These are phyloP conservation scores for Cydia amplana DNA, from an alignment of 1,140 invertebrate species.

Conservation along the genomic window DNA sequence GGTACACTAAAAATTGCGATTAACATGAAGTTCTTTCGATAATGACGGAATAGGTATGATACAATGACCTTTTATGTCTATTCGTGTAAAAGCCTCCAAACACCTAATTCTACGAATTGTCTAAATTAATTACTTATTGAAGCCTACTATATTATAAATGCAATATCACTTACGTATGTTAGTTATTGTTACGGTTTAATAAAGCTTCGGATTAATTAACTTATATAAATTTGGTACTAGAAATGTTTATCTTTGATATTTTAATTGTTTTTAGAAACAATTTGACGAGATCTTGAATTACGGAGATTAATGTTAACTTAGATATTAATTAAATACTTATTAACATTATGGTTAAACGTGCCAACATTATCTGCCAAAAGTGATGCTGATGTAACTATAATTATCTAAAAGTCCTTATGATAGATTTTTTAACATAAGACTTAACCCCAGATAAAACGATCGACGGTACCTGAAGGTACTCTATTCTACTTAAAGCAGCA, in stretches of 20 bases:
- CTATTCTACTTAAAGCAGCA: slow-evolving; percentile 11
- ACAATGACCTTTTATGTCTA: slow-evolving; percentile 65
- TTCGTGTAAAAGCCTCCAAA: slow-evolving; percentile 77
- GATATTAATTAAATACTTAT: neutral
- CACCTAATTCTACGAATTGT: slow-evolving; percentile 58
- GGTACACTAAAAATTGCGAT: slow-evolving; percentile 49
- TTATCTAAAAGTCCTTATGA: neutral
- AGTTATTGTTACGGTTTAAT: slow-evolving; percentile 73
- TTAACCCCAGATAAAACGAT: neutral
- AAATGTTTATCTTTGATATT: slow-evolving; percentile 21
- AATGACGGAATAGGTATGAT: slow-evolving; percentile 62
- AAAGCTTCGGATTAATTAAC: slow-evolving; percentile 61
- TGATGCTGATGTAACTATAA: neutral
- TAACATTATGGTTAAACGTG: slow-evolving; percentile 12
- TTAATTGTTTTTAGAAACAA: slow-evolving; percentile 20
- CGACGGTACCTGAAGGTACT: slow-evolving; percentile 3
- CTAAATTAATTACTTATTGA: slow-evolving; percentile 54
- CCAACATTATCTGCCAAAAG: slow-evolving; percentile 24
- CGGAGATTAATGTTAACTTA: slow-evolving; percentile 11
- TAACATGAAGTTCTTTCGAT: slow-evolving; percentile 56
- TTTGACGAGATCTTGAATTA: slow-evolving; percentile 11
- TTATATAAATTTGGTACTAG: slow-evolving; percentile 26
- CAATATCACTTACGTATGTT: slow-evolving; percentile 65
- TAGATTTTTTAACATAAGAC: neutral
- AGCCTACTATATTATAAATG: slow-evolving; percentile 14